phyloP scores from a whole-genome alignment of 2,797 vertebrate genomes.

The Rhynchonycteris naso region DNA sequence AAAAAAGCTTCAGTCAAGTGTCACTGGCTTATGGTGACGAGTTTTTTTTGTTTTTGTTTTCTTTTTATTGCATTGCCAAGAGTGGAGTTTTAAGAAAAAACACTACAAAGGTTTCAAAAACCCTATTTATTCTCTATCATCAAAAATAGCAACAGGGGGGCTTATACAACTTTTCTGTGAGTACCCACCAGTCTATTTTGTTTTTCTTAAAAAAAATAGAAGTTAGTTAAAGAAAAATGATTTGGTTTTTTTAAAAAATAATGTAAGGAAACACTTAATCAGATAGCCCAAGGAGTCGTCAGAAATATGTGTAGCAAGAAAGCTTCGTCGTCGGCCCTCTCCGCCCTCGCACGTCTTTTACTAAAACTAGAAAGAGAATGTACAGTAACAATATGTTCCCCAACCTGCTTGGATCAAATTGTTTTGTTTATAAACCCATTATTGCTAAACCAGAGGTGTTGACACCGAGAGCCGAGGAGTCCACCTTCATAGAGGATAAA shows the following conservation, averaged over 20 bases:
- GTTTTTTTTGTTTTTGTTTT: background rate
- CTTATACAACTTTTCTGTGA: slow-evolving; percentile 83
- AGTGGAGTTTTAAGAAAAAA: slow-evolving; percentile 83
- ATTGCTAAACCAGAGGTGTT: slow-evolving; percentile 88
- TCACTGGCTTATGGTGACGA: slow-evolving; percentile 81
- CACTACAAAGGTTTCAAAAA: slow-evolving; percentile 86
- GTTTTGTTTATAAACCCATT: slow-evolving; percentile 85
- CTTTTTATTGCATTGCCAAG: slow-evolving; percentile 87
- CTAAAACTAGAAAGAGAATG: slow-evolving; percentile 85
- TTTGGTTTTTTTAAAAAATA: slow-evolving; percentile 86
- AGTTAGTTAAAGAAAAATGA: slow-evolving; percentile 85
- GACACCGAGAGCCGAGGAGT: slow-evolving; percentile 74
- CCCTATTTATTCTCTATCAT: slow-evolving; percentile 85
- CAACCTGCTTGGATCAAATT: slow-evolving; percentile 80
- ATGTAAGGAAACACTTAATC: slow-evolving; percentile 86
- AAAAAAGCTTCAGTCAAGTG: slow-evolving; percentile 84
- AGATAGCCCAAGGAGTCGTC: slow-evolving; percentile 83
- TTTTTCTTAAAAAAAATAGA: slow-evolving; percentile 86
- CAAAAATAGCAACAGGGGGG: slow-evolving; percentile 87
- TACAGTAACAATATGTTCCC: slow-evolving; percentile 83
- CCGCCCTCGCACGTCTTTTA: slow-evolving; percentile 74
- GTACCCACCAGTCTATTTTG: slow-evolving; percentile 83
- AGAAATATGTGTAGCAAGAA: slow-evolving; percentile 82
- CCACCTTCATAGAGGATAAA: slow-evolving; percentile 96
- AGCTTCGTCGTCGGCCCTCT: slow-evolving; percentile 71